Evolutionary conservation across 2,113 vertebrate species (phyloP), one percentile per base, ranked within the genome.

Genomic region (Cygnus atratus): DNA sequence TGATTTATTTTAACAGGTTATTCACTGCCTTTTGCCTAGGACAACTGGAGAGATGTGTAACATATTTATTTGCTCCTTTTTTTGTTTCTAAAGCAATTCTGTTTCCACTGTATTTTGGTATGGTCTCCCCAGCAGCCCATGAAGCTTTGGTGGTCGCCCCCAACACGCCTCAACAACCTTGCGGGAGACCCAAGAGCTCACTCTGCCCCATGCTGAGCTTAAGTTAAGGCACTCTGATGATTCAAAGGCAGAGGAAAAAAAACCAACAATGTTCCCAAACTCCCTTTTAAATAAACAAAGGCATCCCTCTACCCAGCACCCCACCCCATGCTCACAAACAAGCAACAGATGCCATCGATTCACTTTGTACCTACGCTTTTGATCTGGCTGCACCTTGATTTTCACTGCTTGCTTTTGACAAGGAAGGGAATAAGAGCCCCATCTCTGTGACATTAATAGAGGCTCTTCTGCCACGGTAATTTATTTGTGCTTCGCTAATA

Each of bases 1-100:
- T 90, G 87, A 94, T 83, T 76, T 92, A 93, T 96, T 95, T 93
- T 96, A 95, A 84, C 84, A 93, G 75, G 84, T 94, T 95, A 94
- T 93, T 95, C 80, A n/a, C 61, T 71, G 84, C 65, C 87, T 92
- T 94, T 94, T 90, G 81, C 61, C 75, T 81, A 88, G 73, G 61
- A 96, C 57, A 90, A 74, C 68, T 11, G 28, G 21, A 84, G 88
- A 73, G 65, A 92, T 28, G 31, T 44, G 75, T 41, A 86, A 92
- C 57, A 43, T 67, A 73, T 68, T 94, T 88, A 74, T 87, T 74
- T 44, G 67, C 67, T 63, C 70, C 25, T 76, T 88, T 80, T 80
- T 86, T 52, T 16, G 43, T 62, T 88, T 83, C 65, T 87, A 84
- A 55, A 92, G 21, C 50, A 77, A 70, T 74, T 44, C 33, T 58